Evolutionary conservation across 2,888 invertebrate genomes (phyloP).

Genomic region (Eurytoma adleriae): DNA sequence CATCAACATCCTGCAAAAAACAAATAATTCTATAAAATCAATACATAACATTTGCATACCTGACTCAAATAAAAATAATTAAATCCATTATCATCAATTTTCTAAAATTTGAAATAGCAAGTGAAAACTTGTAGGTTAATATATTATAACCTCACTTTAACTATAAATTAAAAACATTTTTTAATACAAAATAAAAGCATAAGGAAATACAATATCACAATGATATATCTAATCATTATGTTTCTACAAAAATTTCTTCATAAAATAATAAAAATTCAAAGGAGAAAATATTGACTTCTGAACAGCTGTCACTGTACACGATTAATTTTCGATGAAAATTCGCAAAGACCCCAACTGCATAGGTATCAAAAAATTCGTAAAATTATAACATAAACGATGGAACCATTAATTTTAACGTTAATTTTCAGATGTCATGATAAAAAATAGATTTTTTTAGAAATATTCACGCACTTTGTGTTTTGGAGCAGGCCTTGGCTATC

Average conservation of each 20-base stretch:
- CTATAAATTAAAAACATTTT: background rate
- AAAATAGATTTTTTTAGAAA: conserved; percentile 47
- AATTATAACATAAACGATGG: background rate
- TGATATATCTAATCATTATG: background rate
- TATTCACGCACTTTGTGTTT: conserved; percentile 52
- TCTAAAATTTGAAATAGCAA: background rate
- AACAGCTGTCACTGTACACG: conserved; percentile 3
- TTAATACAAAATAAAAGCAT: background rate
- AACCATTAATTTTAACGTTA: conserved; percentile 14
- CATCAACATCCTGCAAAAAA: conserved; percentile 96
- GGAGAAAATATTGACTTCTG: background rate
- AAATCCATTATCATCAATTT: too few relatives aligned
- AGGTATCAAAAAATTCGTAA: conserved; percentile 30
- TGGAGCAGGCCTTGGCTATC: conserved; percentile 11
- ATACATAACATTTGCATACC: background rate
- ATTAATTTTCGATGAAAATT: conserved; percentile 16
- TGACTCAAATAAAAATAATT: too few relatives aligned
- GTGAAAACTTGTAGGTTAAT: conserved; percentile 23
- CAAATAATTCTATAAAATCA: background rate
- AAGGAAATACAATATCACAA: background rate
- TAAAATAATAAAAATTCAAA: background rate
- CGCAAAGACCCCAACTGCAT: conserved; percentile 16
- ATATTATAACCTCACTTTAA: conserved; percentile 1
- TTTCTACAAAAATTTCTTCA: background rate
- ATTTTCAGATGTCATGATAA: conserved; percentile 40